Evolutionary conservation across 2,888 invertebrate genomes (phyloP).

Genomic region (Trichopria drosophilae): DNA sequence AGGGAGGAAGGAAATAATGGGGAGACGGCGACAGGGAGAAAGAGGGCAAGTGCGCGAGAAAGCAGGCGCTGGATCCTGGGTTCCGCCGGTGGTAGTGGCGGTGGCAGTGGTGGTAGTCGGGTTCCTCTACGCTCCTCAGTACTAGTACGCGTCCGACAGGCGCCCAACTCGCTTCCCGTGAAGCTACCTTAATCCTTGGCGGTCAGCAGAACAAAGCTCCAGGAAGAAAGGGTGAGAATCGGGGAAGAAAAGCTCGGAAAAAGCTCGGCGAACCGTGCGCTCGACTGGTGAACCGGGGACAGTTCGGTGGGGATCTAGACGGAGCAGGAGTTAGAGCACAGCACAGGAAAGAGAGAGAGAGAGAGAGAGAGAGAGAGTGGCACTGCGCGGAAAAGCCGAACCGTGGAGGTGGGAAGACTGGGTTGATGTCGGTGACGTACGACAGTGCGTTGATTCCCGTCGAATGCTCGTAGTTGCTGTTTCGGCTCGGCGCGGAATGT

Average conservation of each 20-base stretch:
- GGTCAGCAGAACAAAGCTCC: no score
- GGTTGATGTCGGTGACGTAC: conserved; percentile 25
- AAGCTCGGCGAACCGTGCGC: not conserved
- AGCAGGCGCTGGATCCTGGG: not conserved
- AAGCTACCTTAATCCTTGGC: no score
- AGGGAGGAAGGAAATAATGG: no score
- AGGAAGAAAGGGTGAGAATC: not conserved
- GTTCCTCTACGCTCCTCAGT: not conserved
- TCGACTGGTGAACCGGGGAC: no score
- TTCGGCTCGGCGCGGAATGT: no score
- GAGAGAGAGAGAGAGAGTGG: conserved; percentile 20
- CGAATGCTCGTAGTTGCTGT: conserved; percentile 21
- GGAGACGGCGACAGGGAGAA: no score
- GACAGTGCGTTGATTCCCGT: conserved; percentile 32
- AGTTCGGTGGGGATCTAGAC: no score
- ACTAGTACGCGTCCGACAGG: no score
- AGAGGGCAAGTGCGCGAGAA: no score
- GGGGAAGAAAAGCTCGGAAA: not conserved
- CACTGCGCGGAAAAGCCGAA: conserved; percentile 5
- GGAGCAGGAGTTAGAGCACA: not conserved
- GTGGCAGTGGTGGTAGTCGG: not conserved
- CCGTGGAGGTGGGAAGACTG: conserved; percentile 11
- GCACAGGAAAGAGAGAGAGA: no score
- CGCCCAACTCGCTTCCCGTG: no score
- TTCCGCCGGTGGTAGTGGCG: not conserved